These are phyloP conservation scores for Pygathrix nemaeus DNA, from an alignment of 2,113 vertebrate genomes.

Conservation along the genomic window DNA sequence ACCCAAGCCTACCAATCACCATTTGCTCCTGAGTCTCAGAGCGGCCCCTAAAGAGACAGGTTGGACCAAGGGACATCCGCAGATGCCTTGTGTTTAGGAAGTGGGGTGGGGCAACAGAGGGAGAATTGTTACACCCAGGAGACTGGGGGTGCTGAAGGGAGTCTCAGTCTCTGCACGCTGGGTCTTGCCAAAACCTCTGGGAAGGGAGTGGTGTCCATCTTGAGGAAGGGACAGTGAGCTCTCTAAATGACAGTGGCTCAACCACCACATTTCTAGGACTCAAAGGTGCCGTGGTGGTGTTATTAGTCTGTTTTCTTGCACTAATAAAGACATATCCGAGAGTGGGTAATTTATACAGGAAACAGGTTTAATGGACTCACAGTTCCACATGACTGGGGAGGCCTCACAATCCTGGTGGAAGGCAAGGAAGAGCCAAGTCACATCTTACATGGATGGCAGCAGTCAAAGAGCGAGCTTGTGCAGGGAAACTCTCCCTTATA, in stretches of 20 bases:
- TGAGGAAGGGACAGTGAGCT: neutral
- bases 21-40: neutral
- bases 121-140: rapidly evolving
- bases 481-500: too few species aligned
- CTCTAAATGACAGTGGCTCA: neutral
- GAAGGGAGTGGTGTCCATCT: neutral
- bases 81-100: neutral
- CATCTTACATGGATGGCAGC: too few species aligned
- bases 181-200: neutral
- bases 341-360: too few species aligned
- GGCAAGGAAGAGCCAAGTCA: too few species aligned
- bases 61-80: rapidly evolving
- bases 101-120: rapidly evolving
- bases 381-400: too few species aligned
- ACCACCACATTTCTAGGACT: neutral
- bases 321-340: too few species aligned
- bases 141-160: rapidly evolving
- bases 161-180: neutral
- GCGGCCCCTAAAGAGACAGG: neutral
- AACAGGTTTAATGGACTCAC: too few species aligned
- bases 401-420: too few species aligned
- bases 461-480: too few species aligned
- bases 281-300: rapidly evolving
- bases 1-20: conserved; percentile 27
- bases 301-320: too few species aligned